phyloP scores from a whole-genome alignment of 2,888 invertebrate species.

The Stenodera caucasica region DNA sequence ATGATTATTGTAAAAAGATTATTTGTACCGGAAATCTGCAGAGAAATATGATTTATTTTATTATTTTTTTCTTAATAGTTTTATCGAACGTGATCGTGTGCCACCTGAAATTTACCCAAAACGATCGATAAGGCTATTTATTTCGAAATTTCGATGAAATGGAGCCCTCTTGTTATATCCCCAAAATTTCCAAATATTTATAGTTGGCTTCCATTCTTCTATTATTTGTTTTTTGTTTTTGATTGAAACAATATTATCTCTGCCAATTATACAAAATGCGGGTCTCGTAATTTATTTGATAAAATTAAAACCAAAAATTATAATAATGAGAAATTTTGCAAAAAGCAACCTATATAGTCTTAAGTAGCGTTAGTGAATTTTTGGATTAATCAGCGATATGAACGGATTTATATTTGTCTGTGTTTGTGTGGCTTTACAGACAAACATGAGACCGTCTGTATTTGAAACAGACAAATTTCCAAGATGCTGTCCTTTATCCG shows the following conservation, averaged over 20 bases:
- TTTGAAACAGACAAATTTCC: conserved; percentile 37
- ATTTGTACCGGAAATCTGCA: not conserved
- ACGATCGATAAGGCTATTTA: conserved; percentile 2
- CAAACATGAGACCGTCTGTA: conserved; percentile 35
- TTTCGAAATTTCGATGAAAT: not conserved
- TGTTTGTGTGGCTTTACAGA: conserved; percentile 35
- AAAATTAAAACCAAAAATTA: no score
- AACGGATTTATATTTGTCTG: conserved; percentile 33
- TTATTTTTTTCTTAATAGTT: not conserved
- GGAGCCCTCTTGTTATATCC: not conserved
- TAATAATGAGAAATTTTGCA: no score
- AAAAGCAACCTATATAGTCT: conserved; percentile 38
- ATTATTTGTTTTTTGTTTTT: no score
- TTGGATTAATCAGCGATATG: conserved; percentile 29
- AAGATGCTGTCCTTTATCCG: conserved; percentile 39
- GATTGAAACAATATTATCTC: conserved; percentile 42
- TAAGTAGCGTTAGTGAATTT: conserved; percentile 46
- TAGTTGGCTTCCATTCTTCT: conserved; percentile 37
- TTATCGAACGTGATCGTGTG: conserved; percentile 4
- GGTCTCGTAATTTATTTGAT: conserved; percentile 42
- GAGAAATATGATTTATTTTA: not conserved
- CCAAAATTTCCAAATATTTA: no score
- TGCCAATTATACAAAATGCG: conserved; percentile 53
- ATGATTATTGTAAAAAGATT: not conserved
- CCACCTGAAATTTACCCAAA: not conserved